Evolutionary conservation across 2,113 vertebrate species (phyloP), one percentile per base, ranked within the genome.

Genomic region (Salvelinus sp.): DNA sequence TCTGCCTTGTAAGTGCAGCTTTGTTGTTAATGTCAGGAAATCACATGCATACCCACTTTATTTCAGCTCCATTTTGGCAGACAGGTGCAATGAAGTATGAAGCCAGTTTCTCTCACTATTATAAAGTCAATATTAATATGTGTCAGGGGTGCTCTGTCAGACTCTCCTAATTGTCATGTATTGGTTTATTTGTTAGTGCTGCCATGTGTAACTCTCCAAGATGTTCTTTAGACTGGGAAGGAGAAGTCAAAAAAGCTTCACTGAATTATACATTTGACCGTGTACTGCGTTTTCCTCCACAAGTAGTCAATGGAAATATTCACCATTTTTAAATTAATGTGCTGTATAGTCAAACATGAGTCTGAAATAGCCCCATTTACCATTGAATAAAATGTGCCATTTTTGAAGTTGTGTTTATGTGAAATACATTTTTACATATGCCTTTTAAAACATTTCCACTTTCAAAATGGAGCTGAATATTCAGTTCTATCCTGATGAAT

Each of bases 81-180:
- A 73, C 47, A 60, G 48, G 33, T 69, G 67, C 67, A 76, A 30
- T 64, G 27, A 28, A 30, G 33, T 28, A 22, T 68, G 30, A 71
- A 30, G 23, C 50, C 64, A 44, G 47, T 63, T 60, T 75, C 69
- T 76, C 58, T 64, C 14, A 47, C 57, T 16, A 18, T 30, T 73
- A 28, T 76, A 76, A 76, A 76, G 28, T 69, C 63, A 38, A n/a
- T 60, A 73, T 79, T 73, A 75, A 72, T 79, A 76, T 67, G 38
- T 27, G 27, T 74, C 50, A 72, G 65, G 48, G 62, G 44, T 23
- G 28, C 73, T 77, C 68, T 50, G 63, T 62, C 64, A 70, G 75
- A 58, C 66, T 70, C 65, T 66, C 57, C 47, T 78, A 76, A 78
- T 81, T 76, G 77, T 69, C 74, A 79, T 83, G 75, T 79, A 79